These are phyloP conservation scores for Epizoanthus ramosus DNA, from an alignment of 92 coral and sea anemone species.

Conservation along the genomic window DNA sequence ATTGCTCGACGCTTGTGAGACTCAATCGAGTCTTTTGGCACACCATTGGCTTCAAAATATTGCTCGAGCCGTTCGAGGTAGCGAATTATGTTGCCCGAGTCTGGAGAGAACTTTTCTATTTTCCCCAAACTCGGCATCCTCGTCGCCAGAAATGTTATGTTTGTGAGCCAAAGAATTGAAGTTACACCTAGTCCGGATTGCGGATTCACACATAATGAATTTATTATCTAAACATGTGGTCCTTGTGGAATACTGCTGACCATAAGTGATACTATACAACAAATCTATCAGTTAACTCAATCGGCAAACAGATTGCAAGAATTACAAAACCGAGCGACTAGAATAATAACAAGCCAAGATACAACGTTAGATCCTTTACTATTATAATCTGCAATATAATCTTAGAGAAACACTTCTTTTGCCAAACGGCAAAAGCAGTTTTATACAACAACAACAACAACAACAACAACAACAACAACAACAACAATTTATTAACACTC, in stretches of 20 bases:
- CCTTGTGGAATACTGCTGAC: conserved; percentile 13
- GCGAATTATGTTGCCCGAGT: conserved; percentile 24
- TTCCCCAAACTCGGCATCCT: conserved; percentile 57
- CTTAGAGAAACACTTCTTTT: no score
- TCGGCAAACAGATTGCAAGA: no score
- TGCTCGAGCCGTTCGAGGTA: conserved; percentile 54
- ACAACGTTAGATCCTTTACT: no score
- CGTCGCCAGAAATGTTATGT: conserved; percentile 57
- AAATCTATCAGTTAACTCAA: no score
- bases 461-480: no score
- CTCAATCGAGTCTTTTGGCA: conserved; percentile 35
- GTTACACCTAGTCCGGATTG: neutral
- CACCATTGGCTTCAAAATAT: conserved; percentile 59
- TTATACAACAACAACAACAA: no score
- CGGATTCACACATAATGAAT: neutral
- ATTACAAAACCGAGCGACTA: no score
- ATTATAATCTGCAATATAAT: no score
- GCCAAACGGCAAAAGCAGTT: no score
- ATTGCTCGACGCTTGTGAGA: conserved; percentile 58
- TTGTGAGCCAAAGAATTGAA: neutral
- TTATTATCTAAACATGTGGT: neutral
- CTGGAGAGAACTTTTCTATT: conserved; percentile 47
- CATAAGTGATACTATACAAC: conserved; percentile 27
- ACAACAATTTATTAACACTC: no score
- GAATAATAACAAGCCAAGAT: no score